Base-by-base conservation (phyloP, 2,113 vertebrate genomes). In the Silurus meridionalis region DNA sequence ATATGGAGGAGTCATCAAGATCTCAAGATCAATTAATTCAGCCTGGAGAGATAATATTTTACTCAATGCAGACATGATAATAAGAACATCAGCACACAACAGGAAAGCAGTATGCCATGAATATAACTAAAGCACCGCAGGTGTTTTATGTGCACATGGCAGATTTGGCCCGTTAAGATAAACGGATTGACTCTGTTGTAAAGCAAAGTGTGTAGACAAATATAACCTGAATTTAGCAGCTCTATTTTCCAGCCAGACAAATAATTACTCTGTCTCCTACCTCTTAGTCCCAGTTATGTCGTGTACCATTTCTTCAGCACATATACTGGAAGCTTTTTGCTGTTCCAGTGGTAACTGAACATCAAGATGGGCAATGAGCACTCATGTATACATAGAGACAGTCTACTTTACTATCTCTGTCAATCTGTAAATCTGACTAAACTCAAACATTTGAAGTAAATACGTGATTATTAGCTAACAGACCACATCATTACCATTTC, bases 281-380 rank as follows among this genome's bases (percentile, higher is more conserved):
- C 72, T 78, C 78, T 28, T 25, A 74, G 81, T n/a, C 88, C 66
- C 50, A 81, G 85, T 72, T 80, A 81, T 60, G 88, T 83, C 72
- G 15, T 69, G 58, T 80, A 21, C 50, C 9, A 61, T 88, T 74
- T 75, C 13, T 72, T 71, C 79, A 78, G 58, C 37, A 48, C 7
- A 48, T 21, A 48, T 48, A 21, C 69, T 48, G 69, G 69, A 72
- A 46, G 69, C 21, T 63, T 78, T 86, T 48, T 80, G 57, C 80
- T 74, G 52, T 79, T 60, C 53, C 53, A 28, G 69, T 67, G 37
- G 57, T 71, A 80, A 53, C n/a, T 37, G 14, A 46, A 67, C 37
- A 63, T 84, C 17, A 66, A 81, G 67, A 89, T 77, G 75, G 52
- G 37, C 50, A 55, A 57, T 61, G 74, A 55, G 52, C 72, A 52